Evolutionary conservation across 2,888 invertebrate genomes (phyloP).

Genomic region (Ryuthela nishihirai): DNA sequence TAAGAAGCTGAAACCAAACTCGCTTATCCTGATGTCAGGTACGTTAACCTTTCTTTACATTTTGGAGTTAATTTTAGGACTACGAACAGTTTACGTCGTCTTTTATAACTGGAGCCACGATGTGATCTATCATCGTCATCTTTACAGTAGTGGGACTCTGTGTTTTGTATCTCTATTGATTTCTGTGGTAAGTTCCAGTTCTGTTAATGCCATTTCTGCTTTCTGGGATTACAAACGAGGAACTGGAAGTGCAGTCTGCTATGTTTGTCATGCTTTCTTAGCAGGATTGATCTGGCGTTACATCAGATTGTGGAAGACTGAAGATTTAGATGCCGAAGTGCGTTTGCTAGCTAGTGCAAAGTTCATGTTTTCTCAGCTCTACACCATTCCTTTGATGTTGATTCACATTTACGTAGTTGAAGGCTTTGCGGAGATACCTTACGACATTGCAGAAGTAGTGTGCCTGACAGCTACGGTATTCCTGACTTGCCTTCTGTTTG

Average conservation of each 20-base stretch:
- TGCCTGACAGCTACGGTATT: conserved; percentile 17
- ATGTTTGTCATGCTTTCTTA: conserved; percentile 8
- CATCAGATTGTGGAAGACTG: conserved; percentile 7
- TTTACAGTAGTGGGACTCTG: conserved; percentile 16
- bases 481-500: conserved; percentile 15
- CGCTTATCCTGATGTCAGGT: conserved; percentile 13
- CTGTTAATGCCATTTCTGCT: conserved; percentile 16
- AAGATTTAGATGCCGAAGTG: conserved; percentile 4
- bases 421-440: conserved; percentile 11
- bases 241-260: conserved; percentile 2
- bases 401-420: conserved; percentile 9
- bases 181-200: background rate
- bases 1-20: conserved; percentile 5
- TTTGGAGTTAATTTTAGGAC: conserved; percentile 13
- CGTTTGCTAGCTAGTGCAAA: conserved; percentile 13
- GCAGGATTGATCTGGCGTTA: conserved; percentile 27
- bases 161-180: conserved; percentile 12
- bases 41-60: conserved; percentile 17
- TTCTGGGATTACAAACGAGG: conserved; percentile 27
- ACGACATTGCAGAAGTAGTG: background rate
- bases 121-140: no score
- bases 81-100: conserved; percentile 10
- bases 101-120: conserved; percentile 25
- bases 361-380: conserved; percentile 21
- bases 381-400: conserved; percentile 21